Conservation (phyloP, 2,113 vertebrate species). For the Dipodomys merriami region DNA sequence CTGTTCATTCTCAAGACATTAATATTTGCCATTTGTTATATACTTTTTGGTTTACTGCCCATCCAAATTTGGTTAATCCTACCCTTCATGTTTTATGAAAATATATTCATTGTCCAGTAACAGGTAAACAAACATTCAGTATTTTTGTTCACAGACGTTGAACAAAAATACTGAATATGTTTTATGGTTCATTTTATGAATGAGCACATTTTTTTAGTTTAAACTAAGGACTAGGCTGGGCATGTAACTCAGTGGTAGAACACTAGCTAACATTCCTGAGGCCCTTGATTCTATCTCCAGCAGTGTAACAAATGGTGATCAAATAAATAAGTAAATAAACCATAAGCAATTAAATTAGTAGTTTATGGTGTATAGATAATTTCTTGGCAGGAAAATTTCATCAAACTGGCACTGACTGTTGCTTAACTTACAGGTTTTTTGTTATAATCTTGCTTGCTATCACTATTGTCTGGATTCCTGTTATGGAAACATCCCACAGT, state of each 20-base stretch:
- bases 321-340: neutral
- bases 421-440: constrained; percentile 87
- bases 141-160: neutral
- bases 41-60: neutral
- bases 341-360: constrained; percentile 46
- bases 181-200: neutral
- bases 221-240: neutral
- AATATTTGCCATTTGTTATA: neutral
- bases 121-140: neutral
- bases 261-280: neutral
- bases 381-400: neutral
- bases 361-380: neutral
- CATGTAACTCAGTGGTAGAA: neutral
- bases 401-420: neutral
- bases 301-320: neutral
- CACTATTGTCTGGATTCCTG: constrained; percentile 94
- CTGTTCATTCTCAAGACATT: constrained; percentile 1
- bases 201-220: neutral
- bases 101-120: neutral
- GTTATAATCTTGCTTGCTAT: constrained; percentile 90
- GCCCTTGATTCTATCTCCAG: neutral
- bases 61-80: neutral
- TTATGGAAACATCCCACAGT: constrained; percentile 88
- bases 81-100: neutral
- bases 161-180: too few species aligned